Evolutionary conservation across 2,888 invertebrate genomes (phyloP).

Genomic region (Hirtodrosophila alboralis): DNA sequence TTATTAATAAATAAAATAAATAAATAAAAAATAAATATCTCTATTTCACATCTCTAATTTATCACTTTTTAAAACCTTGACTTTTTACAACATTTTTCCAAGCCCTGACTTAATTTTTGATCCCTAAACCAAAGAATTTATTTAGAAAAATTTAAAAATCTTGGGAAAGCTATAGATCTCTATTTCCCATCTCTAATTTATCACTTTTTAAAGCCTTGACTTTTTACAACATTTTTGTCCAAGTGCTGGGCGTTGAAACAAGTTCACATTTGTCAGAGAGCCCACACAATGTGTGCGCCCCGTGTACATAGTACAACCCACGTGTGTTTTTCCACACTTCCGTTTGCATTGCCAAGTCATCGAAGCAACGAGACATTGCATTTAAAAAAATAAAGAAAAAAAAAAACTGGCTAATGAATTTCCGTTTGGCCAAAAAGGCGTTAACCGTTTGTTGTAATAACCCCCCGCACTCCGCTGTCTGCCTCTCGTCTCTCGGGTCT

Average conservation of each 20-base stretch:
- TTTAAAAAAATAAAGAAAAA: no score
- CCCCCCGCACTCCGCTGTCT: neutral
- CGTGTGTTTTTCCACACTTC: slow-evolving; percentile 61
- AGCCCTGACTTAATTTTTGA: no score
- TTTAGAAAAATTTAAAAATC: no score
- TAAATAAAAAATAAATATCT: no score
- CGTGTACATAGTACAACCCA: slow-evolving; percentile 24
- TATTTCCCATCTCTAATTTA: no score
- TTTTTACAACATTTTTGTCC: slow-evolving; percentile 9
- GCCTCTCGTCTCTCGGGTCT: slow-evolving; percentile 3
- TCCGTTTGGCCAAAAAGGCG: slow-evolving; percentile 61
- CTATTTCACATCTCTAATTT: no score
- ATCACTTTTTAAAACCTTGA: no score
- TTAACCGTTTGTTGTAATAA: slow-evolving; percentile 42
- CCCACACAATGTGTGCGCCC: slow-evolving; percentile 15
- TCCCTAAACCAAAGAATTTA: no score
- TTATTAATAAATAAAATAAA: no score
- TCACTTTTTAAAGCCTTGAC: slow-evolving; percentile 68
- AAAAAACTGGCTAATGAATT: slow-evolving; percentile 74
- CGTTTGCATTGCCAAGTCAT: slow-evolving; percentile 50
- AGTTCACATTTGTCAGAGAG: slow-evolving; percentile 54
- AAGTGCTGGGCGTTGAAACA: slow-evolving; percentile 38
- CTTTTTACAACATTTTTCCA: no score
- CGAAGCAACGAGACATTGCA: no score
- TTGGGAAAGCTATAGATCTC: no score